Evolutionary conservation across 1,140 invertebrate species (phyloP).

Genomic region (Hypsibius dujardini): DNA sequence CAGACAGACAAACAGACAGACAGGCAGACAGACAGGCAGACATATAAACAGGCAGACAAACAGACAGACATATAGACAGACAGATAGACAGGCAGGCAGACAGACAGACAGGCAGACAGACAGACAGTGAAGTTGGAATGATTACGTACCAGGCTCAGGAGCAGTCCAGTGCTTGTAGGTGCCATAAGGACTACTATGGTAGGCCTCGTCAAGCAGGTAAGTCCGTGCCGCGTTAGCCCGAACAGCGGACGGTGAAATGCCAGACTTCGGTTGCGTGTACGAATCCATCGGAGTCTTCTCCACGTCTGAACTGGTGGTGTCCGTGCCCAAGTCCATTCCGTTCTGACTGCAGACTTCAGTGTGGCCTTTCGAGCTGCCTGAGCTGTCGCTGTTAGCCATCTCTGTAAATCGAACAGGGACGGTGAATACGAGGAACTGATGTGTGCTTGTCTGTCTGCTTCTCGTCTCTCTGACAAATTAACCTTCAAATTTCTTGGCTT

Average conservation of each 20-base stretch:
- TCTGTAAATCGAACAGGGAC: not conserved
- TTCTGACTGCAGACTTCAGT: slow-evolving; percentile 17
- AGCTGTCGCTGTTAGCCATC: slow-evolving; percentile 16
- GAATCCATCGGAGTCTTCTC: slow-evolving; percentile 5
- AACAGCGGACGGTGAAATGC: not conserved
- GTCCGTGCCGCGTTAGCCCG: slow-evolving; percentile 1
- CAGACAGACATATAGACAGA: too few relatives aligned
- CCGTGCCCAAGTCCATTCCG: not conserved
- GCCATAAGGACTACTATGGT: slow-evolving; percentile 15
- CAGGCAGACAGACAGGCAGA: too few relatives aligned
- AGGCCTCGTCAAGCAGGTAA: slow-evolving; percentile 5
- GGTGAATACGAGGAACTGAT: too few relatives aligned
- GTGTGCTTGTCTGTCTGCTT: too few relatives aligned
- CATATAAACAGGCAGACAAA: too few relatives aligned
- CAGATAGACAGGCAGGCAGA: too few relatives aligned
- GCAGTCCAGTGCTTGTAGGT: slow-evolving; percentile 16
- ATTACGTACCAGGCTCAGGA: slow-evolving; percentile 13
- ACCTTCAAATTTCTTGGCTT: slow-evolving; percentile 17
- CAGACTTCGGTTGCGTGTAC: not conserved
- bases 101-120: too few relatives aligned
- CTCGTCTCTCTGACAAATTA: too few relatives aligned
- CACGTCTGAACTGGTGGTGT: not conserved
- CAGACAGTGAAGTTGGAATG: not conserved
- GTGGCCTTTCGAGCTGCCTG: slow-evolving; percentile 14
- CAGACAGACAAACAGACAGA: not conserved